A percentile compares a stretch with the other conserved stretches of the same genome.
phyloP scores from a whole-genome alignment of 2,113 vertebrate species.

The Periophthalmodon schlosseri region DNA sequence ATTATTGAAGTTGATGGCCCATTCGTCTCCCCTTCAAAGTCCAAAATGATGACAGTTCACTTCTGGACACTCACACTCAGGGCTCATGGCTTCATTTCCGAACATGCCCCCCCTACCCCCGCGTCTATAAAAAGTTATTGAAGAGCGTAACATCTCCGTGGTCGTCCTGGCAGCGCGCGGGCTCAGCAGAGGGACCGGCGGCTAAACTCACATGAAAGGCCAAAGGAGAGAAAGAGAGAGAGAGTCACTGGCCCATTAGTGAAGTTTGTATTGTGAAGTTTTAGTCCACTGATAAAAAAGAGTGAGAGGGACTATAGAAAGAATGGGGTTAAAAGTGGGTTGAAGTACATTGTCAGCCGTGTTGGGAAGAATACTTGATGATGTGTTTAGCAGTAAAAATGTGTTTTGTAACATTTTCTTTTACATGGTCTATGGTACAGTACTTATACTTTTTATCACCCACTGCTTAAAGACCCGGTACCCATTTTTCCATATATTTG shows the following conservation, averaged over 20 bases:
- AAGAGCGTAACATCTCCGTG: constrained; percentile 55
- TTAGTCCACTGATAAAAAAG: background rate
- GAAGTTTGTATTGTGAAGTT: background rate
- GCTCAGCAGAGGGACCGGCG: constrained; percentile 32
- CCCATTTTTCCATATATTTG: too few species aligned
- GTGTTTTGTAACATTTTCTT: too few species aligned
- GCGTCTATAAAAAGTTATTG: constrained; percentile 66
- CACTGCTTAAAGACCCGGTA: too few species aligned
- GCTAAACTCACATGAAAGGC: constrained; percentile 32
- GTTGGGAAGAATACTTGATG: too few species aligned
- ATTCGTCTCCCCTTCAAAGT: constrained; percentile 32
- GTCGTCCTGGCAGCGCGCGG: constrained; percentile 25
- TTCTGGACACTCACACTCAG: constrained; percentile 42
- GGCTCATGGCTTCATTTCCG: constrained; percentile 61
- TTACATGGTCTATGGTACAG: too few species aligned
- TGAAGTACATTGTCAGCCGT: background rate
- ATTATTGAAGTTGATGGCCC: constrained; percentile 27
- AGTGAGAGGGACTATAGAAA: too few species aligned
- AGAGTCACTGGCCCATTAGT: constrained; percentile 3
- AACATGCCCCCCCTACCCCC: constrained; percentile 53
- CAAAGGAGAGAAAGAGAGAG: constrained; percentile 1
- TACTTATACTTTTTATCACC: too few species aligned
- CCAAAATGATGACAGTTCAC: constrained; percentile 54
- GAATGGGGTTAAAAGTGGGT: too few species aligned
- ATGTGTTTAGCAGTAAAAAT: too few species aligned